A percentile compares a stretch with the other conserved stretches of the same genome.
phyloP scores from a whole-genome alignment of 2,797 vertebrate species.

The Mastacembelus armatus region DNA sequence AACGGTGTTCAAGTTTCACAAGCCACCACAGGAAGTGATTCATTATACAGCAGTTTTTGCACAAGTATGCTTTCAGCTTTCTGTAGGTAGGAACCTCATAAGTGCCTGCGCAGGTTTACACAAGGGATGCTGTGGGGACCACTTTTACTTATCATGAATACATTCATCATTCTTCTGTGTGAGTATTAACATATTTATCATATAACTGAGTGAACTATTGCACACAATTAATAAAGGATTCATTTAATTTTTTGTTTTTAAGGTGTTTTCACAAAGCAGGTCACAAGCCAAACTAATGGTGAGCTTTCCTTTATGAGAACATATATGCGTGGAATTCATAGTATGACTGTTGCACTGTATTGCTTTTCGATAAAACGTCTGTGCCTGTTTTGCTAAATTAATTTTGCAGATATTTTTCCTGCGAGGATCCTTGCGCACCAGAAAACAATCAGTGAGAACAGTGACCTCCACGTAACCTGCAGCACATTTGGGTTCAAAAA shows the following conservation, averaged over 20 bases:
- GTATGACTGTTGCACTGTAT: neutral
- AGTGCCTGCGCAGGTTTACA: neutral
- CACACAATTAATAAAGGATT: accelerated
- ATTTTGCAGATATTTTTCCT: slow-evolving; percentile 20
- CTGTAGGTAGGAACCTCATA: neutral
- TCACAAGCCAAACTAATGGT: slow-evolving; percentile 23
- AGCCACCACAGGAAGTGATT: slow-evolving; percentile 17
- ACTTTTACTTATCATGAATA: slow-evolving; percentile 44
- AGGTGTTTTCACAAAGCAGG: slow-evolving; percentile 20
- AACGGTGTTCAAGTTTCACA: neutral
- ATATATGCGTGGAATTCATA: neutral
- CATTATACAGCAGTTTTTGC: neutral
- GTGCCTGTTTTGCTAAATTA: neutral
- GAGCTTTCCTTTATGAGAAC: neutral
- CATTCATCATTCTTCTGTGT: slow-evolving; percentile 40
- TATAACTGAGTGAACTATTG: neutral
- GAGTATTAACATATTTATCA: slow-evolving; percentile 35
- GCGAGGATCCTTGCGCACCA: slow-evolving; percentile 46
- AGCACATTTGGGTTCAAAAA: slow-evolving; percentile 41
- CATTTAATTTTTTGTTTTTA: neutral
- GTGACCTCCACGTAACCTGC: slow-evolving; percentile 52
- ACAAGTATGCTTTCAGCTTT: neutral
- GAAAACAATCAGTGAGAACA: slow-evolving; percentile 38
- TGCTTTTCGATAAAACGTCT: neutral
- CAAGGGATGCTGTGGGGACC: neutral